Evolutionary conservation across 2,888 invertebrate genomes (phyloP).

Genomic region (Callyntrura sp.): DNA sequence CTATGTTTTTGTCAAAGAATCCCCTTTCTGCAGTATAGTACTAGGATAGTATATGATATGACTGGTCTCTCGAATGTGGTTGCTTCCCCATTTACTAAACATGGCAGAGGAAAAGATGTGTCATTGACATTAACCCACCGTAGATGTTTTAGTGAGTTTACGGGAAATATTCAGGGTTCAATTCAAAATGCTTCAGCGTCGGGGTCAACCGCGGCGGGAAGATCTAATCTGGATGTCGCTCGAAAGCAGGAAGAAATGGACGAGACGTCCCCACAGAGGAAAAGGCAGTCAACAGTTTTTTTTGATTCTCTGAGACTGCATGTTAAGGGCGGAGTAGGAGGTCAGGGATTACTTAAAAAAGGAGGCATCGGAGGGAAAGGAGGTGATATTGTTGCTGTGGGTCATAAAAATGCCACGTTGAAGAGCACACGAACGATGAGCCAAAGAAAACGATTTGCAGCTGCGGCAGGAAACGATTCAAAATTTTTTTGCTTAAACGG

Average conservation of each 20-base stretch:
- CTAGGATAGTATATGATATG: background rate
- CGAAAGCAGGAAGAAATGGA: no score
- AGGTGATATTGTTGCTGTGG: slow-evolving; percentile 91
- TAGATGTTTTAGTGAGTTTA: no score
- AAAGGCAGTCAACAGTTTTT: slow-evolving; percentile 86
- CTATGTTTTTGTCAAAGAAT: slow-evolving; percentile 1
- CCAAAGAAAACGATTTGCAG: slow-evolving; percentile 88
- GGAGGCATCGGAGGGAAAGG: slow-evolving; percentile 97
- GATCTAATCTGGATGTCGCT: no score
- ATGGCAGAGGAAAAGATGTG: no score
- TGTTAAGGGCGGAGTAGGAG: slow-evolving; percentile 94
- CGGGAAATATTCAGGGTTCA: no score
- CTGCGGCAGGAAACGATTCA: slow-evolving; percentile 91
- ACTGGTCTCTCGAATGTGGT: background rate
- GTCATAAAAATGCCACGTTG: slow-evolving; percentile 84
- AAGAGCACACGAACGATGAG: slow-evolving; percentile 85
- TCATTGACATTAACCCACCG: no score
- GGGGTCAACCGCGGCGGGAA: no score
- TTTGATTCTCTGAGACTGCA: slow-evolving; percentile 92
- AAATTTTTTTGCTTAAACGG: slow-evolving; percentile 91
- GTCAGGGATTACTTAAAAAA: slow-evolving; percentile 91
- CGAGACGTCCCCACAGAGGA: background rate
- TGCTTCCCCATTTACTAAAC: no score
- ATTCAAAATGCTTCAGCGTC: no score
- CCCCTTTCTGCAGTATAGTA: background rate